These are phyloP conservation scores for Pseudochromis fuscus DNA, from an alignment of 2,797 vertebrate genomes.

Conservation along the genomic window DNA sequence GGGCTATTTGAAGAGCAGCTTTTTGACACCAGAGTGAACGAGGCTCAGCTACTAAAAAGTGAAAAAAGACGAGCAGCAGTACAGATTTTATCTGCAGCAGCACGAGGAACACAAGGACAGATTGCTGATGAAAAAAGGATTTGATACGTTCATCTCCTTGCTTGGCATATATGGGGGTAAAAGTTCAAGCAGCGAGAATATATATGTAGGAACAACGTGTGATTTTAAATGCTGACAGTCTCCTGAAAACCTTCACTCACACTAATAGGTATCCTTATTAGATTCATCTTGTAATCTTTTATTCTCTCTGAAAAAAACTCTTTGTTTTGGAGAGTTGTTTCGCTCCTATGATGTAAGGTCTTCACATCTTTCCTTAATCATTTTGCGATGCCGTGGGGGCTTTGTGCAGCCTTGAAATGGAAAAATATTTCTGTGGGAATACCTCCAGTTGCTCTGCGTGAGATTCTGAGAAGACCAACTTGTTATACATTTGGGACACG, in stretches of 20 bases:
- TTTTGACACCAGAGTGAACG: conserved; percentile 23
- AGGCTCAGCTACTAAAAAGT: conserved; percentile 3
- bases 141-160: background rate
- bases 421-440: conserved; percentile 28
- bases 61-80: conserved; percentile 12
- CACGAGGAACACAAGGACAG: conserved; percentile 11
- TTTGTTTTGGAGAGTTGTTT: conserved; percentile 32
- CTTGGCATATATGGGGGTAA: conserved; percentile 12
- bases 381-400: conserved; percentile 12
- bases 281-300: conserved; percentile 38
- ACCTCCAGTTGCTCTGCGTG: background rate
- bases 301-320: conserved; percentile 40
- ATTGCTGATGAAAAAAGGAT: conserved; percentile 29
- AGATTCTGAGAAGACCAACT: too few species aligned
- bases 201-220: background rate
- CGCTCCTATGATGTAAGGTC: conserved; percentile 53
- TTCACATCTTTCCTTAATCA: conserved; percentile 32
- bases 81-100: conserved; percentile 31
- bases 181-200: conserved; percentile 16
- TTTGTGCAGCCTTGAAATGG: conserved; percentile 35
- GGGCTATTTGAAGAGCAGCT: conserved; percentile 27
- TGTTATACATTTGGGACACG: background rate
- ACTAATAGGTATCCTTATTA: conserved; percentile 11
- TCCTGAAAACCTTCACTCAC: conserved; percentile 2
- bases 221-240: conserved; percentile 6